These are phyloP conservation scores for Etheostoma nigrum DNA, from an alignment of 2,797 vertebrate genomes.

Conservation along the genomic window DNA sequence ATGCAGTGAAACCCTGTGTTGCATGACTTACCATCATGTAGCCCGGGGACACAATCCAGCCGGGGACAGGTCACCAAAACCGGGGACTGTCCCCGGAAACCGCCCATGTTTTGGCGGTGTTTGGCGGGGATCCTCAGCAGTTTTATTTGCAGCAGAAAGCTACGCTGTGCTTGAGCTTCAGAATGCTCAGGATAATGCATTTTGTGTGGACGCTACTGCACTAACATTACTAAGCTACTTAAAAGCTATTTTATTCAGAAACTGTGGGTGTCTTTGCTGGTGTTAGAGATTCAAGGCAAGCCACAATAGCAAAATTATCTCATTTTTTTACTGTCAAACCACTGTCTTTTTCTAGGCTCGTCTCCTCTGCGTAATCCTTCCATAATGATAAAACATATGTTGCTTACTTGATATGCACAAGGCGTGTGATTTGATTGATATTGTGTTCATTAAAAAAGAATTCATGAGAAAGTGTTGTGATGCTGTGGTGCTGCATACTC, in stretches of 20 bases:
- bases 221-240: too few species aligned
- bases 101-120: too few species aligned
- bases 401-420: slow-evolving; percentile 10
- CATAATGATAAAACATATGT: slow-evolving; percentile 15
- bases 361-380: slow-evolving; percentile 7
- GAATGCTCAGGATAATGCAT: too few species aligned
- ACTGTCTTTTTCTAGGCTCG: background rate
- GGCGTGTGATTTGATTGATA: slow-evolving; percentile 12
- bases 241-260: too few species aligned
- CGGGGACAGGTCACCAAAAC: too few species aligned
- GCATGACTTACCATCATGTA: background rate
- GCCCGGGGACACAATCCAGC: too few species aligned
- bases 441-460: slow-evolving; percentile 20
- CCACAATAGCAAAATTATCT: background rate
- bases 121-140: too few species aligned
- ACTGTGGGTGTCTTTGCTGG: too few species aligned
- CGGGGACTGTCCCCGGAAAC: too few species aligned
- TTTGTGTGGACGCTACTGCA: too few species aligned
- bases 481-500: background rate
- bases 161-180: too few species aligned
- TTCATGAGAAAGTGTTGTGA: slow-evolving; percentile 1
- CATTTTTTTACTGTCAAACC: background rate
- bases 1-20: background rate
- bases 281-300: background rate
- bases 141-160: too few species aligned